Evolutionary conservation across 64 coral and sea anemone species (phyloP).

Genomic region (Stichodactyla helianthus): DNA sequence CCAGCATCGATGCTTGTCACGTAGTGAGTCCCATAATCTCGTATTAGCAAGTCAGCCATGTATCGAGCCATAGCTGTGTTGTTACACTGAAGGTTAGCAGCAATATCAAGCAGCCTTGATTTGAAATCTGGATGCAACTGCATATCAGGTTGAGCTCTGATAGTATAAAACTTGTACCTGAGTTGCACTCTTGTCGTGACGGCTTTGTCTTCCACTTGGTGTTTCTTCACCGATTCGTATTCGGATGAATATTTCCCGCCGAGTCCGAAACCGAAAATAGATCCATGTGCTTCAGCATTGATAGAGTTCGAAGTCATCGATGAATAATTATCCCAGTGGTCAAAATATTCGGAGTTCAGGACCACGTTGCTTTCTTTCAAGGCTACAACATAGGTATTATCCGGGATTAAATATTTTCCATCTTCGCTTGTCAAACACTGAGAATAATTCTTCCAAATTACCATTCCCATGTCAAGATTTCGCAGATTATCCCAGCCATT

Average conservation of each 20-base stretch:
- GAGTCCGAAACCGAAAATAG: slow-evolving; percentile 1
- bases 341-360: slow-evolving; percentile 53
- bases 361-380: slow-evolving; percentile 65
- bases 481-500: slow-evolving; percentile 85
- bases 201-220: slow-evolving; percentile 84
- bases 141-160: slow-evolving; percentile 50
- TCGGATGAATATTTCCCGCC: slow-evolving; percentile 73
- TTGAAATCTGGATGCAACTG: slow-evolving; percentile 80
- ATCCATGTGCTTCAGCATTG: slow-evolving; percentile 42
- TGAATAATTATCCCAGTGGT: slow-evolving; percentile 76
- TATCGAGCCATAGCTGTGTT: slow-evolving; percentile 66
- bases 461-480: slow-evolving; percentile 77
- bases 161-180: slow-evolving; percentile 67
- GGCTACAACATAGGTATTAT: slow-evolving; percentile 54
- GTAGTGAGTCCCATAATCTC: slow-evolving; percentile 75
- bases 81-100: slow-evolving; percentile 74
- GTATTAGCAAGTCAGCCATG: slow-evolving; percentile 63
- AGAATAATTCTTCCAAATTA: slow-evolving; percentile 71
- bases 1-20: slow-evolving; percentile 78
- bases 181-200: slow-evolving; percentile 81
- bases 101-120: slow-evolving; percentile 66
- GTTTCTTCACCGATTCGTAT: slow-evolving; percentile 69
- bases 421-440: slow-evolving; percentile 69
- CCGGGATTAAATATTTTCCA: slow-evolving; percentile 75
- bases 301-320: slow-evolving; percentile 67